Conservation (phyloP, 1,140 invertebrate species). For the Apis florea region DNA sequence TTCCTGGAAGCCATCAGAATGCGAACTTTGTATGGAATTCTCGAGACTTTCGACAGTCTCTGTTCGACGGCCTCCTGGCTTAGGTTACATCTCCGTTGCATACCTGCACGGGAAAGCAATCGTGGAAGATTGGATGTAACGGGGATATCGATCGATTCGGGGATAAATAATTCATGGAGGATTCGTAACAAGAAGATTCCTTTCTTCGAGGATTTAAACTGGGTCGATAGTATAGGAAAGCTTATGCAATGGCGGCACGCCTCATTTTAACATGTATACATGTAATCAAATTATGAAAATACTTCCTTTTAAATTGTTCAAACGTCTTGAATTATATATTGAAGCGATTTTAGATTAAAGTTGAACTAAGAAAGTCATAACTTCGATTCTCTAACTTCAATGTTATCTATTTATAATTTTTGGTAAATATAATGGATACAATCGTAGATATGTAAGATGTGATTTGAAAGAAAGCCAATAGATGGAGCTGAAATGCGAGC, state of each 20-base stretch:
- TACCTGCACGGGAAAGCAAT: constrained; percentile 41
- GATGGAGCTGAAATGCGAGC: no score
- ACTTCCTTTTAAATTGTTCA: no score
- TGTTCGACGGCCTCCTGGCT: constrained; percentile 50
- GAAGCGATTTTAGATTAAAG: no score
- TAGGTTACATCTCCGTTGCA: constrained; percentile 78
- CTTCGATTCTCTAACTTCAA: no score
- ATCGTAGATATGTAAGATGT: no score
- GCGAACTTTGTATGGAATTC: constrained; percentile 59
- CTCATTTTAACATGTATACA: no score
- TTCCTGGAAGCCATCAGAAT: constrained; percentile 59
- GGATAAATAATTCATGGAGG: constrained; percentile 21
- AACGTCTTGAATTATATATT: no score
- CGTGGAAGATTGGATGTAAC: background rate
- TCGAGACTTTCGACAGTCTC: constrained; percentile 46
- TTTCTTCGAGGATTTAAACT: background rate
- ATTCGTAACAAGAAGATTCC: background rate
- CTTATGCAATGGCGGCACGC: background rate
- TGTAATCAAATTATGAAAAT: no score
- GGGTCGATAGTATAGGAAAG: background rate
- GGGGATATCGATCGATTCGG: background rate
- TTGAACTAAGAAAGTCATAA: no score
- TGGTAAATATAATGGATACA: no score
- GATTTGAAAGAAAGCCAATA: no score
- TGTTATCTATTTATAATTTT: no score